phyloP scores from a whole-genome alignment of 2,888 invertebrate genomes.

The Omphaloscelis lunosa region DNA sequence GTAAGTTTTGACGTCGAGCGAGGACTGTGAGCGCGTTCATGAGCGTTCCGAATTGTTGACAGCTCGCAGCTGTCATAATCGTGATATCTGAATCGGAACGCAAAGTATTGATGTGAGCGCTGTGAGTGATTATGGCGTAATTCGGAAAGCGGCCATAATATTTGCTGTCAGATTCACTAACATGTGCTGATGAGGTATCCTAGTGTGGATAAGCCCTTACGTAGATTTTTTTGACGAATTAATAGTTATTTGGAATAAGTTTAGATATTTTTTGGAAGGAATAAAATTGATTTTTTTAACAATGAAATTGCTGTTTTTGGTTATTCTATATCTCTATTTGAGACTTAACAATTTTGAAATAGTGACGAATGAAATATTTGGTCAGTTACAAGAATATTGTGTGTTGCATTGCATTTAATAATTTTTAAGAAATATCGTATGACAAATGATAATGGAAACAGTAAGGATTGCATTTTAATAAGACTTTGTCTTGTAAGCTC shows the following conservation, averaged over 20 bases:
- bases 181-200: neutral
- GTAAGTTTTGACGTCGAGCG: no score
- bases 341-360: neutral
- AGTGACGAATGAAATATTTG: neutral
- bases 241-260: conserved; percentile 19
- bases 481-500: conserved; percentile 32
- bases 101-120: no score
- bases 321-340: neutral
- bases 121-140: no score
- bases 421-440: conserved; percentile 23
- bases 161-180: neutral
- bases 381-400: neutral
- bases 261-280: conserved; percentile 18
- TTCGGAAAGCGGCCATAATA: no score
- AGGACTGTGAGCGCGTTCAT: no score
- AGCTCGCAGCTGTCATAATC: no score
- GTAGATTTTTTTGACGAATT: conserved; percentile 27
- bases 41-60: no score
- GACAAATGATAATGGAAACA: conserved; percentile 7
- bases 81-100: no score
- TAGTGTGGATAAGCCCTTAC: conserved; percentile 8
- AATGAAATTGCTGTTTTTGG: neutral
- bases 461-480: conserved; percentile 35
- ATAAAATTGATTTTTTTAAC: conserved; percentile 3
- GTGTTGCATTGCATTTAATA: conserved; percentile 51